Base-by-base conservation (phyloP, 2,113 vertebrate species). In the Oostethus manadensis region DNA sequence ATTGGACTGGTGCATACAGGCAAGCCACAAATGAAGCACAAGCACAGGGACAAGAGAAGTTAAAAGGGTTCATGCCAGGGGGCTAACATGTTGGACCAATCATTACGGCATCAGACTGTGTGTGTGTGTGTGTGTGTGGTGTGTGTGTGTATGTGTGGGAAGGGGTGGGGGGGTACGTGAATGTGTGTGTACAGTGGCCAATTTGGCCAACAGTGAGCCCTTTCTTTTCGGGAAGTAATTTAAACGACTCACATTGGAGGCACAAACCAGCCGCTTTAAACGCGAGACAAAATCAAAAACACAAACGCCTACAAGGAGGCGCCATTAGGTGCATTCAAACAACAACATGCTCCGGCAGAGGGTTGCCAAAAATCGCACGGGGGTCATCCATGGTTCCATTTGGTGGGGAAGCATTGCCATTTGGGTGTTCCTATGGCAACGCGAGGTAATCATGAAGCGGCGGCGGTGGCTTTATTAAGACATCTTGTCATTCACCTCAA, bases 381-480 rank as follows among this genome's bases (percentile, higher is more conserved):
- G 38, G 35, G 18, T 55, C 53, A 40, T 21, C 33, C 33, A 40
- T 79, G 64, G 69, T 64, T 79, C 74, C 75, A 73, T 82, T 76
- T 72, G 62, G 77, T 60, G 66, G 80, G 54, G 70, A 59, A 55
- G 72, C 69, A 49, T 42, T 64, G 74, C 78, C 78, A 66, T 77
- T 83, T 80, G 69, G 74, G 70, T 53, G 67, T 88, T 73, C 26
- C 81, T 82, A 82, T 75, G 77, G 83, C 65, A 71, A 89, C 79
- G 20, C 64, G 40, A 1, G 60, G 74, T 73, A 61, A 79, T 84
- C 71, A 86, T 76, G 74, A 80, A 77, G 74, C 51, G 18, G 17
- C 48, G 16, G 62, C 61, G 45, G 81, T 70, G 43, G 80, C 74
- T 78, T 82, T 71, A 76, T 74, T 66, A 47, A 18, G 18, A 47